phyloP scores from a whole-genome alignment of 2,113 vertebrate species.

The Grammomys surdaster region DNA sequence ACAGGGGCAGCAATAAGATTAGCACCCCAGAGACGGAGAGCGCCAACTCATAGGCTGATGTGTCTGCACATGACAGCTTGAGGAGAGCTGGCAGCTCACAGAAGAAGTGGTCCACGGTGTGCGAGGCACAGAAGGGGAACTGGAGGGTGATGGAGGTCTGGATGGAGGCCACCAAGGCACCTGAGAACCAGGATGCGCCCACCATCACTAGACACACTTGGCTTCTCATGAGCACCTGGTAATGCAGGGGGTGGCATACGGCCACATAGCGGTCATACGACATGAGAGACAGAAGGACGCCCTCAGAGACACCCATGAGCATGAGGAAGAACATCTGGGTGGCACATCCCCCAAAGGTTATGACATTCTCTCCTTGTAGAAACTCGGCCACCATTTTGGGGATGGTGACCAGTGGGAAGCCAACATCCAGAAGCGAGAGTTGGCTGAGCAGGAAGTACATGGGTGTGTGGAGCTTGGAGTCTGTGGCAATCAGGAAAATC shows the following conservation, averaged over 20 bases:
- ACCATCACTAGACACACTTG: conserved; percentile 63
- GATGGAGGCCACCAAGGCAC: conserved; percentile 42
- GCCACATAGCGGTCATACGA: conserved; percentile 76
- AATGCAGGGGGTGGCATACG: conserved; percentile 69
- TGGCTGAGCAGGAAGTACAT: conserved; percentile 71
- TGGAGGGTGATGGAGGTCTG: conserved; percentile 45
- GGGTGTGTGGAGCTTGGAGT: conserved; percentile 63
- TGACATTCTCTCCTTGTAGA: background rate
- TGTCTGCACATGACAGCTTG: conserved; percentile 44
- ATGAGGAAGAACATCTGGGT: conserved; percentile 76
- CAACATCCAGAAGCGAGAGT: conserved; percentile 71
- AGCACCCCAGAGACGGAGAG: conserved; percentile 43
- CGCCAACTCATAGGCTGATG: background rate
- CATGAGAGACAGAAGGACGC: conserved; percentile 71
- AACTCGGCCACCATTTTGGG: conserved; percentile 65
- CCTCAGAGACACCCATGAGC: conserved; percentile 63
- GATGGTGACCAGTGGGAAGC: conserved; percentile 70
- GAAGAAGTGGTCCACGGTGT: conserved; percentile 50
- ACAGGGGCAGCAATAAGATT: conserved; percentile 57
- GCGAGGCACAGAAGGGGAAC: conserved; percentile 64
- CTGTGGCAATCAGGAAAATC: conserved; percentile 60
- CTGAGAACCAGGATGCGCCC: conserved; percentile 30
- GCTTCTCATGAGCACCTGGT: conserved; percentile 66
- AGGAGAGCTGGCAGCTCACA: conserved; percentile 63
- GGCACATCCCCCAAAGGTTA: conserved; percentile 60